Evolutionary conservation across 2,797 vertebrate species (phyloP).

Genomic region (Anolis apletophallus): DNA sequence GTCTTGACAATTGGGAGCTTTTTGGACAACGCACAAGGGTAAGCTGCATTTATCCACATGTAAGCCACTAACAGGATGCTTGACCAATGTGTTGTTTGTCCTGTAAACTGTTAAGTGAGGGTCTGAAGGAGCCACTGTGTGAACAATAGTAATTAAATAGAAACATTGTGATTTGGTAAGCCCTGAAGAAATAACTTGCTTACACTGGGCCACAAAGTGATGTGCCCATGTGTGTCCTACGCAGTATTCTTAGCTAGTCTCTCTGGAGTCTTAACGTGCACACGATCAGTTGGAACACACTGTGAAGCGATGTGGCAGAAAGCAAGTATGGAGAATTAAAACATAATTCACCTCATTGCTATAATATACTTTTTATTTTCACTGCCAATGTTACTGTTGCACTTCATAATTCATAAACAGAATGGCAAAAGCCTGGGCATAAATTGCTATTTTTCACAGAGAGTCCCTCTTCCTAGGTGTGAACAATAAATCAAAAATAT

Average conservation of each 20-base stretch:
- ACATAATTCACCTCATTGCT: slow-evolving; percentile 39
- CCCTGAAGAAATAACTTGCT: slow-evolving; percentile 12
- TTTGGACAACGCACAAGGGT: too few species aligned
- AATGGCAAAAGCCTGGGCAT: neutral
- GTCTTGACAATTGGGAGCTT: too few species aligned
- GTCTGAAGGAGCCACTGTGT: neutral
- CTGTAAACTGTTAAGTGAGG: too few species aligned
- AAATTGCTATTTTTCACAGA: slow-evolving; percentile 32
- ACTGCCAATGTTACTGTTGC: slow-evolving; percentile 36
- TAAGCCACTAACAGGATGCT: too few species aligned
- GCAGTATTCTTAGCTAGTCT: neutral
- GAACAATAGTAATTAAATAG: neutral
- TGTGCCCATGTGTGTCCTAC: neutral
- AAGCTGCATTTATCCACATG: too few species aligned
- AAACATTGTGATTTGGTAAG: neutral
- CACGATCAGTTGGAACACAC: neutral
- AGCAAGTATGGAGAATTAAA: slow-evolving; percentile 39
- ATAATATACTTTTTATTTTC: slow-evolving; percentile 43
- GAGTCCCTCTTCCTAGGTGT: slow-evolving; percentile 1
- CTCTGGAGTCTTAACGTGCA: slow-evolving; percentile 1
- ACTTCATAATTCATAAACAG: slow-evolving; percentile 40
- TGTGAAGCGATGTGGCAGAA: slow-evolving; percentile 8
- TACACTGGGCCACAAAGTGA: neutral
- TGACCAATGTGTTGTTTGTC: neutral
- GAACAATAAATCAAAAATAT: slow-evolving; percentile 58